Evolutionary conservation across 2,113 vertebrate genomes (phyloP).

Genomic region (Pandion haliaetus): DNA sequence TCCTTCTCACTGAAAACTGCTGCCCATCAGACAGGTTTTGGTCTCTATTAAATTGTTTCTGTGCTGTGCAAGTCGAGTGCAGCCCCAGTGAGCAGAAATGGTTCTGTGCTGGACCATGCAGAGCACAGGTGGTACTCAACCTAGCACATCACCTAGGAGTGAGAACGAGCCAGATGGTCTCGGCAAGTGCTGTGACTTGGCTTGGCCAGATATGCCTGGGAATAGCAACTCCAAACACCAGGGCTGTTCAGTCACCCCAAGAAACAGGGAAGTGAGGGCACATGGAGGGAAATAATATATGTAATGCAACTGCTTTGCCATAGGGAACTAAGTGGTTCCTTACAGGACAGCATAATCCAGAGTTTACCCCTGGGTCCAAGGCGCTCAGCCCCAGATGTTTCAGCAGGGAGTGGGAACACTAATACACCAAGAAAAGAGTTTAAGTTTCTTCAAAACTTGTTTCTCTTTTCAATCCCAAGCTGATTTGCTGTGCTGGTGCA

Average conservation of each 20-base stretch:
- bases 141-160: neutral
- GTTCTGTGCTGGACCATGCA: neutral
- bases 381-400: neutral
- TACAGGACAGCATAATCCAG: neutral
- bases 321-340: neutral
- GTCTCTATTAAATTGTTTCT: neutral
- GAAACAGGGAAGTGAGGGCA: neutral
- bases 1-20: neutral
- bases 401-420: neutral
- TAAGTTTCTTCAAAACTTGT: neutral
- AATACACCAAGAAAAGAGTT: neutral
- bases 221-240: neutral
- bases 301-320: neutral
- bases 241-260: neutral
- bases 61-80: neutral
- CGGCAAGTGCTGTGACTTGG: neutral
- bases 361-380: neutral
- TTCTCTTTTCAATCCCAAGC: neutral
- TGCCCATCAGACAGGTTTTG: neutral
- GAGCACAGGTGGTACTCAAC: neutral
- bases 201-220: neutral
- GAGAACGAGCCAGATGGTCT: neutral
- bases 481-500: neutral
- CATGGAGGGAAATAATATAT: fast-evolving
- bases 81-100: neutral